Base-by-base conservation (phyloP, 2,797 vertebrate species). In the Danionella dracula region DNA sequence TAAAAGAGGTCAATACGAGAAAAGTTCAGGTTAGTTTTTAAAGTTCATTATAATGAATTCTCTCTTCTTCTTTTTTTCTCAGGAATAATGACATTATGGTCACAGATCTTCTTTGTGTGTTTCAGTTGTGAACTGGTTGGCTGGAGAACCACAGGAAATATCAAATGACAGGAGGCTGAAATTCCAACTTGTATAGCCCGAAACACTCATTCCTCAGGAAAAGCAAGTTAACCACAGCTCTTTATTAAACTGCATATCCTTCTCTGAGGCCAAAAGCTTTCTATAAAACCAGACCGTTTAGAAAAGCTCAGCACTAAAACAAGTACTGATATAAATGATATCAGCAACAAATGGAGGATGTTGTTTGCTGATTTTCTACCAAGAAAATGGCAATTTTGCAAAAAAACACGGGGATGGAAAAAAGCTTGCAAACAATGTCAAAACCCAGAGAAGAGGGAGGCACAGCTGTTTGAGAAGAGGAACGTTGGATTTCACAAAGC, bases 81-180 rank as follows among this genome's bases (percentile, higher is more conserved):
- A 56, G 59, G 38, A 45, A 46, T 31, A 65, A 60, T 76, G 61
- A 38, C 49, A 49, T 76, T 70, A 37, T 77, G 75, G 64, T 70
- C 38, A 57, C 45, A 61, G 35, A 53, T 74, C 60, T 44, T 74
- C 68, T 48, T 72, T 70, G 70, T 78, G 76, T 61, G 58, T 78
- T 76, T 74, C 62, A 70, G 62, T 76, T 81, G 51, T 77, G 66
- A 76, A 78, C 77, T 75, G 71, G 58, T 77, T 67, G 59, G 53
- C 58, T 74, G 72, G 69, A 74, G 78, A 78, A 66, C 58, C 78
- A 71, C 79, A 85, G 80, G 82, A 84, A 83, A 81, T 84, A 79
- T 82, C 76, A 53, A 20, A 76, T 74, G 71, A 81, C 79, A 79
- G 70, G 78, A 66, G 62, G 51, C 69, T 58, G 11, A 81, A 74